Conservation (phyloP, 2,797 vertebrate genomes). For the Rallus crepitans region DNA sequence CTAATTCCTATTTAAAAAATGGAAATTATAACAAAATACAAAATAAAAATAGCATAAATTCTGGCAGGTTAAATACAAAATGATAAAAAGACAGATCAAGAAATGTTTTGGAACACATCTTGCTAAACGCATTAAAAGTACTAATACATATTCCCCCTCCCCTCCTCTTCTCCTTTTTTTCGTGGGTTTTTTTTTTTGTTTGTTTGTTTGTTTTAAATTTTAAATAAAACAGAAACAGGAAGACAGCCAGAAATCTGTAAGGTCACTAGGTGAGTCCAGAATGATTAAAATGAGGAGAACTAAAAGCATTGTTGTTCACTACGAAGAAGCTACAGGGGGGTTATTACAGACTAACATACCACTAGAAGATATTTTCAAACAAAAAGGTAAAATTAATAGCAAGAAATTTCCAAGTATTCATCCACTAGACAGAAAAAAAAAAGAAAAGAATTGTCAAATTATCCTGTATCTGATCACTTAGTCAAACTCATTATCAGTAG, state of each 20-base stretch:
- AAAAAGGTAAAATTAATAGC: background rate
- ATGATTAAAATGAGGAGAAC: too few relatives aligned
- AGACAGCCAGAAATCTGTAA: background rate
- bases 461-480: background rate
- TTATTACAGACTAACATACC: background rate
- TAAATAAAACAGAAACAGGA: background rate
- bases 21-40: background rate
- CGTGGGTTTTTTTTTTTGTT: too few relatives aligned
- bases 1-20: background rate
- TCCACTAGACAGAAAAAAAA: background rate
- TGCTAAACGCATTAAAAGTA: background rate
- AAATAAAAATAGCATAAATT: background rate
- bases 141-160: background rate
- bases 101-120: background rate
- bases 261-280: background rate
- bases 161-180: too few relatives aligned
- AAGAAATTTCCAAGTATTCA: background rate
- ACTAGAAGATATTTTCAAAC: background rate
- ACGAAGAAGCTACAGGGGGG: too few relatives aligned
- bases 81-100: background rate
- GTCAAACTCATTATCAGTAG: background rate
- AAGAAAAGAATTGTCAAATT: background rate
- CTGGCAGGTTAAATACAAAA: background rate
- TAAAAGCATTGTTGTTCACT: too few relatives aligned
- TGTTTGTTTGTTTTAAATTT: too few relatives aligned